These are phyloP conservation scores for Semicossyphus pulcher DNA, from an alignment of 2,113 vertebrate genomes.

Conservation along the genomic window DNA sequence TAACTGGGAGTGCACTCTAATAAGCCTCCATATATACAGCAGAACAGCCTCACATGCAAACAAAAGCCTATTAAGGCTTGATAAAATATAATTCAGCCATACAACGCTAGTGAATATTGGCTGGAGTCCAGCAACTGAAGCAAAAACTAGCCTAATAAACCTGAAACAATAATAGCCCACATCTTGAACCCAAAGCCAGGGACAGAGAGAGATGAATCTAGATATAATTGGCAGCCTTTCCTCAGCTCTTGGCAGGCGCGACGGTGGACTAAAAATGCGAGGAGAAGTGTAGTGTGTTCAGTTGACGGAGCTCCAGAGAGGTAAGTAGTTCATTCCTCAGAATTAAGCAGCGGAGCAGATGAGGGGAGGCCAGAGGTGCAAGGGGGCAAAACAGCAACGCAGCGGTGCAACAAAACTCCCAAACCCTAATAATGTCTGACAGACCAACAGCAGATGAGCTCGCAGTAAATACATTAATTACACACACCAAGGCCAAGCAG, in stretches of 20 bases:
- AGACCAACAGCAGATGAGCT: conserved; percentile 56
- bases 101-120: not conserved
- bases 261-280: conserved; percentile 23
- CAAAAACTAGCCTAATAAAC: conserved; percentile 13
- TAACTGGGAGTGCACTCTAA: not conserved
- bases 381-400: conserved; percentile 35
- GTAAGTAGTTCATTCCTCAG: conserved; percentile 37
- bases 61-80: conserved; percentile 14
- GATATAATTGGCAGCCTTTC: conserved; percentile 44
- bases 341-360: conserved; percentile 50
- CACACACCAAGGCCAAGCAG: conserved; percentile 60
- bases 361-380: conserved; percentile 43
- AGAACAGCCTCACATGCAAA: not conserved
- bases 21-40: not conserved
- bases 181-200: conserved; percentile 20
- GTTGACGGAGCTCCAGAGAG: conserved; percentile 44
- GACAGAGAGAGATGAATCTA: conserved; percentile 20
- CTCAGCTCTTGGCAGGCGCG: conserved; percentile 35
- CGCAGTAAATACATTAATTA: conserved; percentile 75
- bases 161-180: conserved; percentile 28
- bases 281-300: conserved; percentile 17
- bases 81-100: not conserved
- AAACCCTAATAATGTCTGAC: conserved; percentile 60
- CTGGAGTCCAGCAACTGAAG: conserved; percentile 15
- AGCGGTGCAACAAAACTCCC: conserved; percentile 40